These are phyloP conservation scores for Pomatostomus ruficeps DNA, from an alignment of 2,113 vertebrate species.

Conservation along the genomic window DNA sequence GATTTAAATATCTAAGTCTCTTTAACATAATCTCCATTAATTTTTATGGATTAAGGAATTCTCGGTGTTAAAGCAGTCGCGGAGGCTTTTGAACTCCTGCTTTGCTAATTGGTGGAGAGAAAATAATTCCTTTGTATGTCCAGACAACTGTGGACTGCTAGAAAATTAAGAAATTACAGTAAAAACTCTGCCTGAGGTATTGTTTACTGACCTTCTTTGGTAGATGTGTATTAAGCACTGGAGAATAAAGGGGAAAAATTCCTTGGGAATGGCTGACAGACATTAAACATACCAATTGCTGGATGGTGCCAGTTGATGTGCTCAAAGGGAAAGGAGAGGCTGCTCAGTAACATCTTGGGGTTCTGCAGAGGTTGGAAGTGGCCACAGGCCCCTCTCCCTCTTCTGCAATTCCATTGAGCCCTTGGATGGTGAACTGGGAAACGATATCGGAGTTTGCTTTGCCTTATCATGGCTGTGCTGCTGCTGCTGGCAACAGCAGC, in stretches of 20 bases:
- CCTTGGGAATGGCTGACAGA: background rate
- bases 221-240: background rate
- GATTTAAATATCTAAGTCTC: constrained; percentile 53
- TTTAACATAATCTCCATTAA: constrained; percentile 39
- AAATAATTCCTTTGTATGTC: constrained; percentile 26
- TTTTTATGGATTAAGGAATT: constrained; percentile 57
- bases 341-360: background rate
- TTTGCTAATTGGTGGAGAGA: constrained; percentile 35
- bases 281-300: background rate
- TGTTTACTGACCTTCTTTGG: background rate
- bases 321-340: background rate
- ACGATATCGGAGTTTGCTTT: background rate
- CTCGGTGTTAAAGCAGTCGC: background rate
- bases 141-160: background rate
- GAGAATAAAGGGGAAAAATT: background rate
- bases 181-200: background rate
- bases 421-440: background rate
- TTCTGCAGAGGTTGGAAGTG: background rate
- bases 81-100: constrained; percentile 14
- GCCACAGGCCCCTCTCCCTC: background rate
- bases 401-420: background rate
- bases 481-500: background rate
- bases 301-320: background rate
- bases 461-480: background rate
- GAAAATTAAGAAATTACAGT: constrained; percentile 4